A percentile compares a stretch with the other conserved stretches of the same genome.
phyloP scores from a whole-genome alignment of 1,140 invertebrate species.

The Hirudo medicinalis region DNA sequence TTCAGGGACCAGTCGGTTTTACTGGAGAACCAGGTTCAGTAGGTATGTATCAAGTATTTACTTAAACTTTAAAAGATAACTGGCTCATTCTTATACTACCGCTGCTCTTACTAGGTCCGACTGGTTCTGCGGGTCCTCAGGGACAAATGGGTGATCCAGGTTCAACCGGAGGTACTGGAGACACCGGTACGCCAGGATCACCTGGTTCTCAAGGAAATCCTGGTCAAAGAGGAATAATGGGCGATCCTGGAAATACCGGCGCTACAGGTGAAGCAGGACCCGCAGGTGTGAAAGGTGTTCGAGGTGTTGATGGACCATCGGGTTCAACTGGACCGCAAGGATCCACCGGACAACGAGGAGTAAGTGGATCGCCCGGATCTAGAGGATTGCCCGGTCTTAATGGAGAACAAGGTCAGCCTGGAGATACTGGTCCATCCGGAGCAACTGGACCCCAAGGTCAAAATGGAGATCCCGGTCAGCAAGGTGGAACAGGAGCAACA shows the following conservation, averaged over 20 bases:
- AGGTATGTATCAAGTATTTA: too few species aligned
- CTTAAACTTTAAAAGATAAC: too few species aligned
- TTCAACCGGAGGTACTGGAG: slow-evolving; percentile 32
- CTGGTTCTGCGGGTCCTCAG: slow-evolving; percentile 7
- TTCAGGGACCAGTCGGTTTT: too few species aligned
- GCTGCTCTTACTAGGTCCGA: neutral
- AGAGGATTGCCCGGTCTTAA: slow-evolving; percentile 5
- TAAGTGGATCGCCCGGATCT: neutral
- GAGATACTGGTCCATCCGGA: neutral
- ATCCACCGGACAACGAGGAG: too few species aligned
- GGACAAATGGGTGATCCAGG: slow-evolving; percentile 10
- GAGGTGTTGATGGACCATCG: slow-evolving; percentile 1
- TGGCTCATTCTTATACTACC: too few species aligned
- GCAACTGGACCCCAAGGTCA: slow-evolving; percentile 10
- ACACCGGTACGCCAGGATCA: slow-evolving; percentile 41
- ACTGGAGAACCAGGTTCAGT: too few species aligned
- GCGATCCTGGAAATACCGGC: slow-evolving; percentile 11
- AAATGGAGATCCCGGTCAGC: slow-evolving; percentile 21
- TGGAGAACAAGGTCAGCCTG: slow-evolving; percentile 3
- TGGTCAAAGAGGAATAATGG: slow-evolving; percentile 26
- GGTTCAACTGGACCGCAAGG: slow-evolving; percentile 37
- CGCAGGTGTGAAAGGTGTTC: neutral
- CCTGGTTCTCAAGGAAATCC: slow-evolving; percentile 28
- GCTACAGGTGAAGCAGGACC: neutral
- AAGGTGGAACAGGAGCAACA: slow-evolving; percentile 18